A percentile compares a stretch with the other conserved stretches of the same genome.
phyloP scores from a whole-genome alignment of 2,113 vertebrate species.

The Sitta europaea region DNA sequence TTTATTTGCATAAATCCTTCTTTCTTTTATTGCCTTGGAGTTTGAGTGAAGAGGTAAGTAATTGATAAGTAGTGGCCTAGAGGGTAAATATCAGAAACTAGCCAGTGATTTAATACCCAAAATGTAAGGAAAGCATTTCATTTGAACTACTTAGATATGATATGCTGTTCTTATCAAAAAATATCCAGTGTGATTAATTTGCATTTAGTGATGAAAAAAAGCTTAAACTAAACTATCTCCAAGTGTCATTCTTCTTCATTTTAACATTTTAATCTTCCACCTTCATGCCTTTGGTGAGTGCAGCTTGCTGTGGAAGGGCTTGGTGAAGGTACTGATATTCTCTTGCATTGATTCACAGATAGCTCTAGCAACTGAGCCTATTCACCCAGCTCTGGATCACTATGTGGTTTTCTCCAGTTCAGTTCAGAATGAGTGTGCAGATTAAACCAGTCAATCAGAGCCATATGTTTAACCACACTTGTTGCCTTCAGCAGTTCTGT shows the following conservation, averaged over 20 bases:
- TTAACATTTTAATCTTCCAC: background rate
- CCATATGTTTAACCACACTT: background rate
- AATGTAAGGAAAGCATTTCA: background rate
- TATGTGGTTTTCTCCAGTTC: background rate
- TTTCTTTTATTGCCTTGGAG: background rate
- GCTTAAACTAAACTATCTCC: background rate
- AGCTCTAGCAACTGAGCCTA: background rate
- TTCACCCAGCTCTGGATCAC: background rate
- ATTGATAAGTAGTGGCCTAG: background rate
- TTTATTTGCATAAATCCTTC: slow-evolving; percentile 6
- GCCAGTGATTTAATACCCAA: background rate
- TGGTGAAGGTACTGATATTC: background rate
- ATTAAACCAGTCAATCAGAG: background rate
- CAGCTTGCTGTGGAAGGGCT: background rate
- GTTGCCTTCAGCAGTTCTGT: background rate
- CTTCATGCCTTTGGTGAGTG: background rate
- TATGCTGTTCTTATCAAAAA: background rate
- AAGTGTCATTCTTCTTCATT: background rate
- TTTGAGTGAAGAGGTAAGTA: background rate
- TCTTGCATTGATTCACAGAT: background rate
- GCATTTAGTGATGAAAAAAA: background rate
- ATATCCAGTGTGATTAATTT: background rate
- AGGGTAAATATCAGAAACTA: background rate
- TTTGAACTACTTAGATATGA: background rate
- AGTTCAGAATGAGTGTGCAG: background rate